Evolutionary conservation across 2,113 vertebrate genomes (phyloP), one percentile per base, ranked within the genome.

Genomic region (Sorex fumeus): DNA sequence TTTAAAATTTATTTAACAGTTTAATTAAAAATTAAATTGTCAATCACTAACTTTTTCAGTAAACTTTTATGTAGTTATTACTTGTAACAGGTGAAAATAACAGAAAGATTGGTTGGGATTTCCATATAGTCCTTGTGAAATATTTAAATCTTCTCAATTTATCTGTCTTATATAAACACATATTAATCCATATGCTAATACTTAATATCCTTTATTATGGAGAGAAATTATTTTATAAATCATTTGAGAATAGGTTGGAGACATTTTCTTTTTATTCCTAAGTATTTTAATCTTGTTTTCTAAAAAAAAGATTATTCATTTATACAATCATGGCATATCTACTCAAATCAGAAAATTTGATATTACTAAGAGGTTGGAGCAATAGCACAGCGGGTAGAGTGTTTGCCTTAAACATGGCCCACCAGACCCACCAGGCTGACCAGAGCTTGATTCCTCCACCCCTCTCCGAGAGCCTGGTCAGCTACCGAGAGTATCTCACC

Each of bases 1-100:
- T 60, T 53, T 71, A 53, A 53, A 88, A 77, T 43, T 91, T 84
- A 34, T 87, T 40, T 69, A 74, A 45, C 77, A 47, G 21, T 75
- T 92, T 18, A 8, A 64, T 82, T 77, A 36, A 28, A 64, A 82
- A 19, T 75, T 78, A 9, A 15, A 32, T 70, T 80, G 45, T 64
- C 64, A 34, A 27, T 66, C 45, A 36, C 36, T 47, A 12, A 23
- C 40, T 43, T n/a, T n/a, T 84, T 86, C 86, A 57, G 23, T 82
- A 62, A 60, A 18, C 19, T 74, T 78, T 74, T 45, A 79, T 30
- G 60, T 87, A 85, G 27, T 43, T 81, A 36, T 86, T 76, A 43
- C 80, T 94, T 89, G 12, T 19, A 70, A 28, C 21, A 81, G 21
- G 27, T 66, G 47, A 66, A 66, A 89, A 21, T 85, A n/a, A 21